Conservation (phyloP, 2,797 vertebrate genomes). For the Oreortyx pictus region DNA sequence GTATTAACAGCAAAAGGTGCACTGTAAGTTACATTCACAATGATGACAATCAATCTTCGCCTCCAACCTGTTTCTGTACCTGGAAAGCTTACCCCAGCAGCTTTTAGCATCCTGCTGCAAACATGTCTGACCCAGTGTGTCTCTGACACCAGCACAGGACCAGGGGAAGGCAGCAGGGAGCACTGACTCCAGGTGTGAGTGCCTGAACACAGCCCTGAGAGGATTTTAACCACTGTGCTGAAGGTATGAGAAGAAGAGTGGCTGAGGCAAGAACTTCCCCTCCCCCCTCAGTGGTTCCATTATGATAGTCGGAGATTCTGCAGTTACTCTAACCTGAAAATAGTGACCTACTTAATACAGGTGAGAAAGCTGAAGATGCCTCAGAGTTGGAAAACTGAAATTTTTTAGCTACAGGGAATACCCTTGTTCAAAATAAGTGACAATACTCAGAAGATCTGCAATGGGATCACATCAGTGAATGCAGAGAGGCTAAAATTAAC, state of each 20-base stretch:
- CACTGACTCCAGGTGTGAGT: neutral
- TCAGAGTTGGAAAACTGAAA: neutral
- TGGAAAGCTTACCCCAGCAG: neutral
- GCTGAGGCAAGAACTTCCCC: neutral
- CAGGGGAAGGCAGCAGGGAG: neutral
- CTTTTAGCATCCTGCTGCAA: neutral
- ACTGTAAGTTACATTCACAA: neutral
- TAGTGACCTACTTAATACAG: neutral
- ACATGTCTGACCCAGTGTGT: no score
- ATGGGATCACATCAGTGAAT: neutral
- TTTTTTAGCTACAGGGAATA: neutral
- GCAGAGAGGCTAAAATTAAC: constrained; percentile 32
- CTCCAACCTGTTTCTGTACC: neutral
- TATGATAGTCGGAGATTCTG: neutral
- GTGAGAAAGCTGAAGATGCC: neutral
- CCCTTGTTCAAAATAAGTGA: neutral
- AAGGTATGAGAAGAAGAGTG: neutral
- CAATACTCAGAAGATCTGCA: neutral
- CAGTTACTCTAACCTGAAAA: neutral
- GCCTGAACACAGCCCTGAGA: neutral
- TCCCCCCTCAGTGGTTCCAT: neutral
- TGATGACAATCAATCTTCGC: neutral
- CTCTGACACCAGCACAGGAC: no score
- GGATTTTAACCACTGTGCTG: neutral
- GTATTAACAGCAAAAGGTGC: neutral